A percentile compares a stretch with the other conserved stretches of the same genome.
Evolutionary conservation across 2,113 vertebrate species (phyloP).

Genomic region (Serilophus lunatus): DNA sequence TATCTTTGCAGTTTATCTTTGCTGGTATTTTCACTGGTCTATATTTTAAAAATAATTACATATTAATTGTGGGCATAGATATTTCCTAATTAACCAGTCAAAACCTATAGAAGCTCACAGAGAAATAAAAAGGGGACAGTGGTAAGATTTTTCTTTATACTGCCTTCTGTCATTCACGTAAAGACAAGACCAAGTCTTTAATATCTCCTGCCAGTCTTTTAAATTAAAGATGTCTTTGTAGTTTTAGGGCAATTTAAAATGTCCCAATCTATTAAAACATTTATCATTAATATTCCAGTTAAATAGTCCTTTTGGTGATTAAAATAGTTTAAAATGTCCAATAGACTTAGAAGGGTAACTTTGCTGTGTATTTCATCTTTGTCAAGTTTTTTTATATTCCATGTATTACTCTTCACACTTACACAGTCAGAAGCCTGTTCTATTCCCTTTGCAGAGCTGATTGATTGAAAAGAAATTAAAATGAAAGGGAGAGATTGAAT

Average conservation of each 20-base stretch:
- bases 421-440: background rate
- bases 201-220: background rate
- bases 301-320: background rate
- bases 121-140: background rate
- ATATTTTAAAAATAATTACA: background rate
- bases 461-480: conserved; percentile 10
- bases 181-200: background rate
- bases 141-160: background rate
- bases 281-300: background rate
- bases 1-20: background rate
- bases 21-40: background rate
- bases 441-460: conserved; percentile 7
- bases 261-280: background rate
- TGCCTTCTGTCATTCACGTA: background rate
- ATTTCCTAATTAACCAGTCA: background rate
- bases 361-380: conserved; percentile 6
- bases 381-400: conserved; percentile 1
- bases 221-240: background rate
- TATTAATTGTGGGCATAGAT: background rate
- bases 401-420: background rate
- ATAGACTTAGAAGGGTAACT: background rate
- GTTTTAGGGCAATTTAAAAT: background rate
- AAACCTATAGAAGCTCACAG: background rate
- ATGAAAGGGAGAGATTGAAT: background rate
- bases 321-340: conserved; percentile 22